Base-by-base conservation (phyloP, 1,140 invertebrate genomes). In the Pseudoatta argentina region DNA sequence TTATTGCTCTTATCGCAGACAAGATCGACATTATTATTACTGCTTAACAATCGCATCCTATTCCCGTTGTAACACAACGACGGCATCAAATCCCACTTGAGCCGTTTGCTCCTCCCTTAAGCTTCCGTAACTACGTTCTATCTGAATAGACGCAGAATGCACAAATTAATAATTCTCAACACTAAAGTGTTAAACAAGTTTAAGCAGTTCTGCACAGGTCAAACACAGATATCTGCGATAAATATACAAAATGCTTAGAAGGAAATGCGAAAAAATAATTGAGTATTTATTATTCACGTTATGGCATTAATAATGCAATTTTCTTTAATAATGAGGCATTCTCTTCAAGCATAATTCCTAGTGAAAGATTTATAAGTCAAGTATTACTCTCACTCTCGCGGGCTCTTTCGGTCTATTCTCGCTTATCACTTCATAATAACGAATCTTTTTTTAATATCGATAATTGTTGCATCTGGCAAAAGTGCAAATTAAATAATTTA, bases 331-430 rank as follows among this genome's bases (percentile, higher is more conserved):
- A 83, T 44, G 39, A 44, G 10, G 10, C 10, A 44, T 63, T 24
- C 55, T 53, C 18, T 55, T 10, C 10, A 0, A 0, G 16, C 10
- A n/a, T 73, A 73, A 73, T 55, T 73, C 21, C 30, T 18, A n/a
- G 24, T 34, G 27, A 73, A 57, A 67, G 69, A 83, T 83, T 83
- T 83, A 63, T 16, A 75, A 83, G 16, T 55, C 8, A 75, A 83
- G 5, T 55, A 27, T 73, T 3, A 18, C 18, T 48, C 10, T 67
- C 21, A 78, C 24, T 24, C 24, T 57, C 24, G 18, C 14, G 8
- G 10, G 10, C 61, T 10, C 24, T 79, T 61, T 8, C 61, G 6
- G 44, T 51, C 24, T 66, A 34, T 21, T 66, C 24, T 66, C 24
- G 4, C 3, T 21, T 16, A 34, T 39, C 44, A 44, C 12, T 27